phyloP scores from a whole-genome alignment of 1,140 invertebrate genomes.

The Drosophila pseudoobscura region DNA sequence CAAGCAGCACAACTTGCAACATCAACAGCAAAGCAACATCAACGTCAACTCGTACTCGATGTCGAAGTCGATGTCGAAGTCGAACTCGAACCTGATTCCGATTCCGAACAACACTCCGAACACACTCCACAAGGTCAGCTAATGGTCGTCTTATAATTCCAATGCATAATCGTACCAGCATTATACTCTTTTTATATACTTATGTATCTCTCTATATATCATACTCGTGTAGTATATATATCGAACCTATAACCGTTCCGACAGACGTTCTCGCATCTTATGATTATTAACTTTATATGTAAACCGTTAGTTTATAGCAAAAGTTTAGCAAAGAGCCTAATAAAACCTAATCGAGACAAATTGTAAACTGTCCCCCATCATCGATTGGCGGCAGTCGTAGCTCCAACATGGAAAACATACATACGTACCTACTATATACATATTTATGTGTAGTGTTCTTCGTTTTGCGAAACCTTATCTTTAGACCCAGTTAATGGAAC shows the following conservation, averaged over 20 bases:
- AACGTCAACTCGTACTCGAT: neutral
- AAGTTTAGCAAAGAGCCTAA: constrained; percentile 50
- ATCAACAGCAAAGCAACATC: constrained; percentile 4
- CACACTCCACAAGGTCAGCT: constrained; percentile 73
- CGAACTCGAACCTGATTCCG: no score
- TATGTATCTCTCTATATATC: no score
- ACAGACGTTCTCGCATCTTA: constrained; percentile 54
- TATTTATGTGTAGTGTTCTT: constrained; percentile 57
- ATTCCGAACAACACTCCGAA: neutral
- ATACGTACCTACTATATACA: no score
- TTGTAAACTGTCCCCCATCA: constrained; percentile 56
- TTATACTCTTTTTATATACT: constrained; percentile 52
- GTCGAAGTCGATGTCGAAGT: no score
- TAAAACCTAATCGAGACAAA: constrained; percentile 19
- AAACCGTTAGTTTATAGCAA: constrained; percentile 54
- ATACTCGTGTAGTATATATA: constrained; percentile 32
- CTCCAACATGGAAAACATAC: constrained; percentile 12
- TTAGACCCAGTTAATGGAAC: constrained; percentile 10
- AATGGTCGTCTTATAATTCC: constrained; percentile 72
- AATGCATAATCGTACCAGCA: constrained; percentile 65
- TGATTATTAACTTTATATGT: constrained; percentile 60
- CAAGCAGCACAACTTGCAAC: constrained; percentile 13
- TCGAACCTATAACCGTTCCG: constrained; percentile 51
- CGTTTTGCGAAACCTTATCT: constrained; percentile 25
- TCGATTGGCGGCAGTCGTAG: constrained; percentile 53